Percentiles rank a stretch among this genome's conserved stretches.
Conservation (phyloP, 2,797 vertebrate genomes). For the Pseudomugil tenellus region DNA sequence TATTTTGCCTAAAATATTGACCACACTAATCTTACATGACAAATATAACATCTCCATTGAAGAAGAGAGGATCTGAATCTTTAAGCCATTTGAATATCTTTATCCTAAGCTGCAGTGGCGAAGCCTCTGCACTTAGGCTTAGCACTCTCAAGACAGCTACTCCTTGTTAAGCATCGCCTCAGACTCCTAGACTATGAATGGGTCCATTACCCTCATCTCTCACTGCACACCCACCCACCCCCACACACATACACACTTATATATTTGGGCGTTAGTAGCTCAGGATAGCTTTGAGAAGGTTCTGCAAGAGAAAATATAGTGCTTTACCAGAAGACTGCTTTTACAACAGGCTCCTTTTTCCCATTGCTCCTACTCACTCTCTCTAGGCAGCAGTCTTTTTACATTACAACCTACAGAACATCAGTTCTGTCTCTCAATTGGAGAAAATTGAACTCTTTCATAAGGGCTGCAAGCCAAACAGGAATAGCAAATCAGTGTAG, state of each 20-base stretch:
- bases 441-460: constrained; percentile 43
- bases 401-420: constrained; percentile 51
- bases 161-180: constrained; percentile 75
- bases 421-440: constrained; percentile 33
- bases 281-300: constrained; percentile 37
- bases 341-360: constrained; percentile 42
- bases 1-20: not conserved
- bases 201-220: constrained; percentile 74
- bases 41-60: constrained; percentile 40
- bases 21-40: constrained; percentile 19
- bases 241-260: constrained; percentile 30
- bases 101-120: constrained; percentile 67
- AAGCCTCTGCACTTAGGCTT: constrained; percentile 75
- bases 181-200: constrained; percentile 69
- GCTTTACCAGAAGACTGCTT: constrained; percentile 36
- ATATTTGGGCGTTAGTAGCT: constrained; percentile 47
- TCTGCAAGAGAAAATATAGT: constrained; percentile 37
- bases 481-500: constrained; percentile 19
- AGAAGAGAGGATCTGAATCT: constrained; percentile 54
- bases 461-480: constrained; percentile 46
- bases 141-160: constrained; percentile 74
- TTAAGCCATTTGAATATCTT: constrained; percentile 71
- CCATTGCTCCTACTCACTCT: constrained; percentile 42
- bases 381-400: constrained; percentile 41
- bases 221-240: constrained; percentile 50